Percentiles rank a stretch among this genome's conserved stretches.
These are phyloP conservation scores for Hemibagrus guttatus DNA, from an alignment of 2,797 vertebrate species.

Conservation along the genomic window DNA sequence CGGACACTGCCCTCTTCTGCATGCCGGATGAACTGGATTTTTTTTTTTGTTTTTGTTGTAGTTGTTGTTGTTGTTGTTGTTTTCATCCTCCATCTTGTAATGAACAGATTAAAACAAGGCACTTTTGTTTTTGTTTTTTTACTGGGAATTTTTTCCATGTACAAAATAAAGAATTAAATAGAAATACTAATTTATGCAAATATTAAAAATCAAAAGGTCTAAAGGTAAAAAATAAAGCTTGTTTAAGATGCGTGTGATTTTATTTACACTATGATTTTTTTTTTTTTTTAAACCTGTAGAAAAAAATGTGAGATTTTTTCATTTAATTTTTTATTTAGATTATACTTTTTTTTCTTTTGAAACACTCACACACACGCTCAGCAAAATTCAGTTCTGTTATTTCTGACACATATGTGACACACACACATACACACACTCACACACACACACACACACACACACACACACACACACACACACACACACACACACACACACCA, in stretches of 20 bases:
- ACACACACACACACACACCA: background rate
- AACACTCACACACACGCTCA: constrained; percentile 18
- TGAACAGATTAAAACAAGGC: background rate
- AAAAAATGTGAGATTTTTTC: no score
- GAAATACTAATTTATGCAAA: no score
- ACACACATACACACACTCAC: no score
- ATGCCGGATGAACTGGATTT: constrained; percentile 61
- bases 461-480: constrained; percentile 1
- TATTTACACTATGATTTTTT: background rate
- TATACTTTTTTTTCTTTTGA: no score
- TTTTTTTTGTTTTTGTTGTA: constrained; percentile 20
- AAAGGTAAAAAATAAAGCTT: background rate
- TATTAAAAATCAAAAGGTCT: background rate
- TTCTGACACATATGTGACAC: constrained; percentile 37
- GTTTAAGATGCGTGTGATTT: background rate
- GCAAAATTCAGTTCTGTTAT: constrained; percentile 37
- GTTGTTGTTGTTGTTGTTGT: background rate
- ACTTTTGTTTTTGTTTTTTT: no score
- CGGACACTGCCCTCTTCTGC: constrained; percentile 83
- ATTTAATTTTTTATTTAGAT: background rate
- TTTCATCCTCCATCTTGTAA: constrained; percentile 52
- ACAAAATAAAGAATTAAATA: no score
- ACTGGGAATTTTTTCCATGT: no score
- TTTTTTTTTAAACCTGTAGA: no score
- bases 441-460: no score